Conservation (phyloP, 1,140 invertebrate genomes). For the Steinernema khuongi region DNA sequence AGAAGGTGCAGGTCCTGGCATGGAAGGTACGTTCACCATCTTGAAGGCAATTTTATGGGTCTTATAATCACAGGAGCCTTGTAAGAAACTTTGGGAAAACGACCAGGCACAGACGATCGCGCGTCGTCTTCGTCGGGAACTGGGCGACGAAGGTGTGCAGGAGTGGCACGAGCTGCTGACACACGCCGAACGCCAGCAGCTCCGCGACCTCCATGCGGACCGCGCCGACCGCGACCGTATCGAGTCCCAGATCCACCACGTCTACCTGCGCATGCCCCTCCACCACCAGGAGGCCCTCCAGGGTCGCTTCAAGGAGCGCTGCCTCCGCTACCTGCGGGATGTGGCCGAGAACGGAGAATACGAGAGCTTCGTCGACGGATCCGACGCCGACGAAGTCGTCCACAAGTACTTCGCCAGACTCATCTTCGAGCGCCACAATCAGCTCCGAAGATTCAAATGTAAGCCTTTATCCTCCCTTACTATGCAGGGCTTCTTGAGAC, state of each 20-base stretch:
- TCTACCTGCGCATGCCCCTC: slow-evolving; percentile 4
- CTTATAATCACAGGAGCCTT: neutral
- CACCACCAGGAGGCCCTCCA: neutral
- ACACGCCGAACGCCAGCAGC: neutral
- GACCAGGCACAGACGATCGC: neutral
- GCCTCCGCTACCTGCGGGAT: neutral
- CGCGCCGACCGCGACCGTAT: neutral
- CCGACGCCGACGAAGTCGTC: neutral
- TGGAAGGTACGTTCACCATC: neutral
- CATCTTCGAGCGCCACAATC: slow-evolving; percentile 8
- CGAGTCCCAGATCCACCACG: neutral
- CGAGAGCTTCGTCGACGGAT: neutral
- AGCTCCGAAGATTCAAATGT: neutral
- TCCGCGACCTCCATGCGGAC: neutral
- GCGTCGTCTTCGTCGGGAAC: neutral
- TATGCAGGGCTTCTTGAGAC: no score
- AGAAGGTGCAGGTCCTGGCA: neutral
- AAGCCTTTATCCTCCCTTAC: no score
- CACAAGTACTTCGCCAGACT: slow-evolving; percentile 4
- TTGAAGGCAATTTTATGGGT: neutral
- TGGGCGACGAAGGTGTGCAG: neutral
- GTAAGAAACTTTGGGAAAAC: neutral
- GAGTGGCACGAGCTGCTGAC: neutral
- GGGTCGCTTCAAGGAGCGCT: neutral
- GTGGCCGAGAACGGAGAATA: neutral